phyloP scores from a whole-genome alignment of 1,140 invertebrate genomes.

The Rhyzopertha dominica region DNA sequence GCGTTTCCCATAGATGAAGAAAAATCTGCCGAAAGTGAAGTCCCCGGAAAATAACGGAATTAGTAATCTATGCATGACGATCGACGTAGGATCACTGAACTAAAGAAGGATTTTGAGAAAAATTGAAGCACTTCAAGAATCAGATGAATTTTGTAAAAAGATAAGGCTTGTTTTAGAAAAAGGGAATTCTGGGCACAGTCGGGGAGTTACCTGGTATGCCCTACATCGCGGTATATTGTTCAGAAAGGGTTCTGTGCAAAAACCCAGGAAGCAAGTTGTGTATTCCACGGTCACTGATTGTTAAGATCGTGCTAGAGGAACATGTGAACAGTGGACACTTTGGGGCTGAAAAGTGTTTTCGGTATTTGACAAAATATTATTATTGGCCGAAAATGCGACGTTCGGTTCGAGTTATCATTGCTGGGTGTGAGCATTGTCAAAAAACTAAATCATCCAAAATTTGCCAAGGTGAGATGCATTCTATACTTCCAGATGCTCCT shows the following conservation, averaged over 20 bases:
- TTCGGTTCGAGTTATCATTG: not conserved
- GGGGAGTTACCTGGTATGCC: not conserved
- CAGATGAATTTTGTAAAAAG: conserved; percentile 3
- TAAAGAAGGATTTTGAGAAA: not conserved
- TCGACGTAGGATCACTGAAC: too few species aligned
- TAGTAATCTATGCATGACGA: too few species aligned
- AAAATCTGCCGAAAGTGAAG: not conserved
- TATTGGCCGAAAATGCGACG: conserved; percentile 5
- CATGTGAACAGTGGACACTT: conserved; percentile 12
- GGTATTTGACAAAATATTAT: not conserved
- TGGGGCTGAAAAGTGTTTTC: not conserved
- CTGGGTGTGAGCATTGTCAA: conserved; percentile 8
- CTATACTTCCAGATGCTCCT: conserved; percentile 5
- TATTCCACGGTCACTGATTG: not conserved
- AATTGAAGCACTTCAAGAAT: not conserved
- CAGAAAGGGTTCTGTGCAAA: not conserved
- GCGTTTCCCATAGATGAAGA: conserved; percentile 4
- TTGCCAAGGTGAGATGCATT: not conserved
- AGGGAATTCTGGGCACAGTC: not conserved
- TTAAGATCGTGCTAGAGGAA: not conserved
- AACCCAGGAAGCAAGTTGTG: conserved; percentile 3
- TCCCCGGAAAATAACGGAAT: conserved; percentile 1
- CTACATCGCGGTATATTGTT: conserved; percentile 5
- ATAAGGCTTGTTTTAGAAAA: not conserved
- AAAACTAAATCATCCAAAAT: conserved; percentile 6